Evolutionary conservation across 1,140 invertebrate species (phyloP).

Genomic region (Triops longicaudatus): DNA sequence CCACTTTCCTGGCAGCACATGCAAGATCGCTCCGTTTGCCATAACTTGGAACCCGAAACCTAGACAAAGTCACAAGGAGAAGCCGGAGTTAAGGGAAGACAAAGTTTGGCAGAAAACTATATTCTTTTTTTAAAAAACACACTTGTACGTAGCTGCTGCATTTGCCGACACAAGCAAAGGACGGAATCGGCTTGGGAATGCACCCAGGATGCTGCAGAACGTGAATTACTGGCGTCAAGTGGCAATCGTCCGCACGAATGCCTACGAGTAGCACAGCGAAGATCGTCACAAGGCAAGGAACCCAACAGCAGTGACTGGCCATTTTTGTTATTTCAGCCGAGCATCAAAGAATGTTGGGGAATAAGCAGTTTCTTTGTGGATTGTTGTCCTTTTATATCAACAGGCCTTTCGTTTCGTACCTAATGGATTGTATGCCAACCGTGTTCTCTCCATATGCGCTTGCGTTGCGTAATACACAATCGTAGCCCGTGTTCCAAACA

Average conservation of each 20-base stretch:
- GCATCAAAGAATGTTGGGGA: not conserved
- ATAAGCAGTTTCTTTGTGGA: not conserved
- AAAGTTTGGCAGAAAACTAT: not conserved
- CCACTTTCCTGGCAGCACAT: constrained; percentile 92
- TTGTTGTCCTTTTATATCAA: constrained; percentile 1
- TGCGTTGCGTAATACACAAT: not conserved
- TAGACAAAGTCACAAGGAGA: constrained; percentile 37
- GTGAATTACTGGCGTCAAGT: constrained; percentile 83
- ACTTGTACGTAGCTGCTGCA: constrained; percentile 85
- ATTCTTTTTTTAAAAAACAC: constrained; percentile 40
- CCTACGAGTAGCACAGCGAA: not conserved
- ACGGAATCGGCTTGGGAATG: constrained; percentile 84
- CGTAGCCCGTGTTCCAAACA: too few species aligned
- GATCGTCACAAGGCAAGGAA: not conserved
- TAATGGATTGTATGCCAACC: not conserved
- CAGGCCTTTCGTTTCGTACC: not conserved
- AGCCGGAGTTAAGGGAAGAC: constrained; percentile 3
- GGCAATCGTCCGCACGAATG: constrained; percentile 62
- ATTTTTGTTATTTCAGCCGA: not conserved
- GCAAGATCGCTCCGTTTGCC: constrained; percentile 90
- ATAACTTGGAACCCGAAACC: constrained; percentile 92
- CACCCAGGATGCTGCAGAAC: constrained; percentile 84
- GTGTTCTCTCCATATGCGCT: not conserved
- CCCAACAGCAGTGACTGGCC: not conserved
- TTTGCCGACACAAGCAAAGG: constrained; percentile 81